Base-by-base conservation (phyloP, 2,888 invertebrate genomes). In the Drosophila sordidula region DNA sequence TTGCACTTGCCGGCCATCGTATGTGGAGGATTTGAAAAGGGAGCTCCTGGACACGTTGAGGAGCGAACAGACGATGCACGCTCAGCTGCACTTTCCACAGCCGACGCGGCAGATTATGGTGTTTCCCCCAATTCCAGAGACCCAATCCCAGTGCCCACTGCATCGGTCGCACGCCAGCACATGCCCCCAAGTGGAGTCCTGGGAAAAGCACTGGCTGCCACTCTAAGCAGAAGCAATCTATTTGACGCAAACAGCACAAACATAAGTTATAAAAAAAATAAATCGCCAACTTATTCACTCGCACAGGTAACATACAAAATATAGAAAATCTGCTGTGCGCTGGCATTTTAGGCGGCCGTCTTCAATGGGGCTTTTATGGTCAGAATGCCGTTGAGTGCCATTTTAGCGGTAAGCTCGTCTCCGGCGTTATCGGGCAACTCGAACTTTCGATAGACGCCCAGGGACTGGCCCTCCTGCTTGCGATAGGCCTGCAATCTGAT, bases 21-120 rank as follows among this genome's bases (percentile, higher is more conserved):
- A 29, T 11, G 42, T 80, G n/a, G 80, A 82, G 47, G 65, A 70
- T 12, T n/a, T 80, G 11, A 80, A 80, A 12, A 38, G 2, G 5
- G 79, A 80, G 14, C 46, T 80, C 0, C 9, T 82, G 3, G 18
- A 52, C 0, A 18, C 26, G 0, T 12, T 80, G 36, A 25, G n/a
- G 32, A 29, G 8, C 4, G 61, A 76, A 0, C 52, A 65, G 22
- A 18, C 42, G 1, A 4, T 46, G 4, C 29, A 22, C 0, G 9
- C 26, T 2, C 59, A 46, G 6, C 6, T 6, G 0, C 16, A 9
- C 4, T 36, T 4, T 32, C 44, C 22, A 6, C 25, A 11, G 8
- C 50, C 62, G 0, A 26, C 46, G 6, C 55, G 45, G 0, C 71
- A 65, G 1, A 41, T 70, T 1, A 32, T 18, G 45, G 6, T 66